These are phyloP conservation scores for Phocoena phocoena DNA, from an alignment of 2,113 vertebrate species.

Conservation along the genomic window DNA sequence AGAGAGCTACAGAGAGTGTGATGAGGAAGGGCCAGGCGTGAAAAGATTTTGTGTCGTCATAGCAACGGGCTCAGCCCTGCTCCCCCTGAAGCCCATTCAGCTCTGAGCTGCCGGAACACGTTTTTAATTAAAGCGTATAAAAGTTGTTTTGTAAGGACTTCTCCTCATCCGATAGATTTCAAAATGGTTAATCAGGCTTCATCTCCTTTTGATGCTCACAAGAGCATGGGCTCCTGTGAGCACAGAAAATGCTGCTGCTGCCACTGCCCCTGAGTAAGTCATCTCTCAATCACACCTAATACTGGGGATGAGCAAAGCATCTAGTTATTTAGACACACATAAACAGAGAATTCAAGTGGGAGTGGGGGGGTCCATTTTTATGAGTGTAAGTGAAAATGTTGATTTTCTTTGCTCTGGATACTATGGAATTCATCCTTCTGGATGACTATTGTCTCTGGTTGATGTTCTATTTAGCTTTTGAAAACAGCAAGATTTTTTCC, in stretches of 20 bases:
- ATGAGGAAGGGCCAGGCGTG: conserved; percentile 81
- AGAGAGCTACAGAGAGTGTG: conserved; percentile 71
- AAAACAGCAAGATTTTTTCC: not conserved
- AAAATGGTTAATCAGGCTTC: conserved; percentile 84
- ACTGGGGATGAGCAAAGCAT: not conserved
- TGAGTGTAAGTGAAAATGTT: not conserved
- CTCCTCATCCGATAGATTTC: conserved; percentile 82
- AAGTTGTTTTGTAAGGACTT: conserved; percentile 83
- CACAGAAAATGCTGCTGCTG: conserved; percentile 48
- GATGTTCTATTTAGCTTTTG: conserved; percentile 7
- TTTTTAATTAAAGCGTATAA: conserved; percentile 85
- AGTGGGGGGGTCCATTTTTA: not conserved
- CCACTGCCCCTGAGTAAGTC: conserved; percentile 57
- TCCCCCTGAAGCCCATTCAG: conserved; percentile 88
- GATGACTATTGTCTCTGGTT: not conserved
- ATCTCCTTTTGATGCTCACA: conserved; percentile 82
- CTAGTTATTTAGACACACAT: conserved; percentile 39
- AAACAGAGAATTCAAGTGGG: conserved; percentile 38
- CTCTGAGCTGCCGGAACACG: conserved; percentile 81
- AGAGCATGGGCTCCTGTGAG: conserved; percentile 75
- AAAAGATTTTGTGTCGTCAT: conserved; percentile 90
- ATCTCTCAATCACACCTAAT: conserved; percentile 77
- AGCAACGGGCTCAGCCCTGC: conserved; percentile 87
- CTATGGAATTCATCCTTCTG: not conserved
- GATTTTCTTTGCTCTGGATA: conserved; percentile 35